Evolutionary conservation across 2,888 invertebrate genomes (phyloP), one percentile per base, ranked within the genome.

Genomic region (Hermodice carunculata): DNA sequence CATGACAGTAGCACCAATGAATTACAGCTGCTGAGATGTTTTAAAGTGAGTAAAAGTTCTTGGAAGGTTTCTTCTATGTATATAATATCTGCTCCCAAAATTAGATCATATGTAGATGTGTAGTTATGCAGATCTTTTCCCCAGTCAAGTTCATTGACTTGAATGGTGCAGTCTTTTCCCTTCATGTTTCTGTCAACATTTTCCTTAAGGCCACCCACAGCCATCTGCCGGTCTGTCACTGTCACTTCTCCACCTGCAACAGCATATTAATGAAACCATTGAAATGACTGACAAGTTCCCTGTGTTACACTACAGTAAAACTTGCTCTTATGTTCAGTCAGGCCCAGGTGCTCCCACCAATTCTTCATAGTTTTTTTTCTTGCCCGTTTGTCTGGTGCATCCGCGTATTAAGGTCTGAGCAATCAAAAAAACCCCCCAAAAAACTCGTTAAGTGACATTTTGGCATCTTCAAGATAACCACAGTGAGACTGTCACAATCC

Each of bases 41-140:
- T 17, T 26, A 67, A 31, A 24, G 69, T 69, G 1, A 46, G 19
- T 17, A 62, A 26, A 22, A 85, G 71, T 53, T 78, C 79, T 4
- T 76, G 69, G 71, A 85, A 85, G 11, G 81, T 78, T 17, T 83
- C 82, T 69, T 84, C 81, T 22, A 85, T 81, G 65, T 86, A 85
- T 26, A 86, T 78, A 22, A 86, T 78, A 68, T 86, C 85, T 24
- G 85, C 84, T 17, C 84, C 85, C 14, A 86, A 61, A 31, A 86
- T 77, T 19, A 85, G 57, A 61, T 85, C 83, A 74, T 72, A 81
- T 11, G 64, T 64, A 24, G 59, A 29, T 0, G 58, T 24, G 57
- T 66, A 75, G 2, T 57, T 60, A 4, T 71, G 60, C 8, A 75
- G 51, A 54, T 79, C 71, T 42, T 75, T 66, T 4, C 79, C 78